Conservation (phyloP, 2,888 invertebrate species). For the Diarsia brunnea region DNA sequence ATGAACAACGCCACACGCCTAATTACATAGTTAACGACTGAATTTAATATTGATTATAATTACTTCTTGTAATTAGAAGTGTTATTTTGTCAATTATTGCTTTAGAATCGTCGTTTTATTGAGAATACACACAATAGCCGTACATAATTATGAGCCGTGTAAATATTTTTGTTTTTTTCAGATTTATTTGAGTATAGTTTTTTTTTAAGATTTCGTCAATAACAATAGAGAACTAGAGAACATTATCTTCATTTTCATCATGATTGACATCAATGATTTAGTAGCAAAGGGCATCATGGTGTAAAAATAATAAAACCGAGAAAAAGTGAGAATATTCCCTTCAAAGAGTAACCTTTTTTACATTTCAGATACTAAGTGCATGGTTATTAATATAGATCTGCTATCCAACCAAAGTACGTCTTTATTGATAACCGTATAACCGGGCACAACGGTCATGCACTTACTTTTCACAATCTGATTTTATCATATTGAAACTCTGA, state of each 20-base stretch:
- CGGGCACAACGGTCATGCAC: slow-evolving; percentile 15
- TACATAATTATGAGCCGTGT: background rate
- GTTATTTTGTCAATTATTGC: slow-evolving; percentile 13
- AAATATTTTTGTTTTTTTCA: no score
- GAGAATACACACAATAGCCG: background rate
- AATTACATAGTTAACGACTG: slow-evolving; percentile 13
- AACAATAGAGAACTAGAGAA: background rate
- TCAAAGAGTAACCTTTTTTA: slow-evolving; percentile 1
- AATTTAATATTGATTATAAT: slow-evolving; percentile 21
- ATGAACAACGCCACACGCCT: slow-evolving; percentile 17
- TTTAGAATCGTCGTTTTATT: background rate
- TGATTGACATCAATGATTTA: no score
- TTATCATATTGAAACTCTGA: slow-evolving; percentile 39
- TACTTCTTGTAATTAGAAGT: slow-evolving; percentile 12
- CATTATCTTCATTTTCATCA: background rate
- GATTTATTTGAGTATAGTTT: background rate
- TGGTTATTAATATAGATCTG: background rate
- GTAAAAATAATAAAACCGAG: background rate
- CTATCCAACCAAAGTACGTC: background rate
- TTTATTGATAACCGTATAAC: slow-evolving; percentile 15
- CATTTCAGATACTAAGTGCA: background rate
- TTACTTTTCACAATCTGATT: slow-evolving; percentile 30
- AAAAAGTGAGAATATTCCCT: background rate
- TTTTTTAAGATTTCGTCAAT: background rate
- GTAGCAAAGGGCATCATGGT: background rate